A percentile compares a stretch with the other conserved stretches of the same genome.
Evolutionary conservation across 2,888 invertebrate species (phyloP).

Genomic region (Lepidonotus clava): DNA sequence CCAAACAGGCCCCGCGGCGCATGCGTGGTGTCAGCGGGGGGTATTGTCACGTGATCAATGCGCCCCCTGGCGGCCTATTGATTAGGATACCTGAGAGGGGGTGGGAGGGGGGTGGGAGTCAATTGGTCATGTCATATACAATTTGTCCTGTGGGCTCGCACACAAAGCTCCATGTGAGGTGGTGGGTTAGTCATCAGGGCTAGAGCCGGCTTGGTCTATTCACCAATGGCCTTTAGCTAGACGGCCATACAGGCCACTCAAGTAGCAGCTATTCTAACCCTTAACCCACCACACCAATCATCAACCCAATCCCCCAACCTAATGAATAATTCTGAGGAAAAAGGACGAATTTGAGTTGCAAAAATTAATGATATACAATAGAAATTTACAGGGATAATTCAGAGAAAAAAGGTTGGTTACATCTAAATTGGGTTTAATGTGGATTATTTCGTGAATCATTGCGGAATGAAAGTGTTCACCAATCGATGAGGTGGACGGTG

Average conservation of each 20-base stretch:
- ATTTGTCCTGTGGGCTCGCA: not conserved
- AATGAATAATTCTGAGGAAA: too few relatives aligned
- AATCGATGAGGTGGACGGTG: not conserved
- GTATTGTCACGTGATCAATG: not conserved
- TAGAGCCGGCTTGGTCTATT: too few relatives aligned
- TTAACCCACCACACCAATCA: not conserved
- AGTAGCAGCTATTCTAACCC: slow-evolving; percentile 21
- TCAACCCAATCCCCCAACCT: not conserved
- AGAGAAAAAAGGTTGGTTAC: too few relatives aligned
- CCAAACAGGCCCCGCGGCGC: not conserved
- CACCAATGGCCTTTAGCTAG: not conserved
- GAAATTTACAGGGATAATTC: too few relatives aligned
- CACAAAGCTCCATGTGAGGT: not conserved
- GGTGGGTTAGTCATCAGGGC: slow-evolving; percentile 27
- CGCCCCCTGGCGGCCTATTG: not conserved
- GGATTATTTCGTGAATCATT: too few relatives aligned
- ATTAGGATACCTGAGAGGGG: not conserved
- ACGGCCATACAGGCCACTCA: not conserved
- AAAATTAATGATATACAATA: too few relatives aligned
- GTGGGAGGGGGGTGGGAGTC: not conserved
- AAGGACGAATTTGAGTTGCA: too few relatives aligned
- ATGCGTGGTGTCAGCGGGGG: not conserved
- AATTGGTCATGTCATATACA: slow-evolving; percentile 19
- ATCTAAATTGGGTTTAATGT: too few relatives aligned
- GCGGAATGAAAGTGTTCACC: not conserved